phyloP scores from a whole-genome alignment of 2,797 vertebrate species.

The Sebastolobus alascanus region DNA sequence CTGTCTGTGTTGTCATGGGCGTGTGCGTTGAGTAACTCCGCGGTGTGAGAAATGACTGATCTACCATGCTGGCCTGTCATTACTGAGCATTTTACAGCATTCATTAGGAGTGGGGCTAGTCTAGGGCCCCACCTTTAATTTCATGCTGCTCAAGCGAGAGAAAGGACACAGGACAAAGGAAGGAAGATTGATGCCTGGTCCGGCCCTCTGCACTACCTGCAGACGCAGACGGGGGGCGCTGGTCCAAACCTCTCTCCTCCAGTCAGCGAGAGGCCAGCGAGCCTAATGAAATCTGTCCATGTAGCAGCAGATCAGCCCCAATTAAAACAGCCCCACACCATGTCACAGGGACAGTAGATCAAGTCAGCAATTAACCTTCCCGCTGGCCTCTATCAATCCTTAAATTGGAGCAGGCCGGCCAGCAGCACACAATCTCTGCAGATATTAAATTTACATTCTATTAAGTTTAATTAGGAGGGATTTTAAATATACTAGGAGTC shows the following conservation, averaged over 20 bases:
- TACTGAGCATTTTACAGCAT: constrained; percentile 83
- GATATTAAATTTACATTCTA: constrained; percentile 91
- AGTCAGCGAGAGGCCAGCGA: constrained; percentile 54
- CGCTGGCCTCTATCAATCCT: constrained; percentile 86
- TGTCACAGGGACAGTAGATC: constrained; percentile 88
- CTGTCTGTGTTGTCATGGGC: constrained; percentile 31
- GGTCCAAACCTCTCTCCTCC: neutral
- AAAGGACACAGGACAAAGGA: constrained; percentile 84
- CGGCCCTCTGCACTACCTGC: constrained; percentile 51
- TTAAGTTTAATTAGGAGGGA: constrained; percentile 90
- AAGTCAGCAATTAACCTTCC: constrained; percentile 89
- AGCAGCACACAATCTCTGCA: constrained; percentile 79
- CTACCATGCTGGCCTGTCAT: constrained; percentile 79
- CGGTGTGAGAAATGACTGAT: constrained; percentile 78
- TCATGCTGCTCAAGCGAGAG: constrained; percentile 84
- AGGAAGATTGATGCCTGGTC: constrained; percentile 80
- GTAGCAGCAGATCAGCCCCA: constrained; percentile 84
- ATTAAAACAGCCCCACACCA: constrained; percentile 84
- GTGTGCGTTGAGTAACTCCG: constrained; percentile 50
- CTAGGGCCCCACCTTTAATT: constrained; percentile 84
- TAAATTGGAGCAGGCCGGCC: constrained; percentile 77
- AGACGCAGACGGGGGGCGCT: constrained; percentile 74
- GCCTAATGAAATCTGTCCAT: constrained; percentile 82
- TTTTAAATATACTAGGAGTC: constrained; percentile 88
- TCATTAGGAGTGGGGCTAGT: constrained; percentile 76